phyloP scores from a whole-genome alignment of 2,888 invertebrate species.

The Orchesella flavescens region DNA sequence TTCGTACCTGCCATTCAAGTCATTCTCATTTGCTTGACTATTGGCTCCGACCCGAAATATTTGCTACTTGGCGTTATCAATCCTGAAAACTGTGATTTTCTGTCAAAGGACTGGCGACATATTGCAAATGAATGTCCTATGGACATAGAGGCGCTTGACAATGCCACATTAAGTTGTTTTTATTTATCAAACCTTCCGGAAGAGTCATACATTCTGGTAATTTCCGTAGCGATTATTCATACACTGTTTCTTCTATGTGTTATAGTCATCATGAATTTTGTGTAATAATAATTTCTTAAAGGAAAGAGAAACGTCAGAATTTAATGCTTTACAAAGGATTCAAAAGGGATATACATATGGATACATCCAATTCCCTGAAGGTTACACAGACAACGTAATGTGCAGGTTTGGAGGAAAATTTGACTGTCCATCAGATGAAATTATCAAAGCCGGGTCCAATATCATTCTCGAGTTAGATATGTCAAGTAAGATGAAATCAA shows the following conservation, averaged over 20 bases:
- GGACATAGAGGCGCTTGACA: background rate
- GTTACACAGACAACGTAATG: conserved; percentile 89
- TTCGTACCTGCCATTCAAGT: conserved; percentile 62
- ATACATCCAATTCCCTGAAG: conserved; percentile 88
- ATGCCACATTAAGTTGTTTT: conserved; percentile 49
- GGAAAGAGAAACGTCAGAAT: conserved; percentile 51
- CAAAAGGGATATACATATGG: conserved; percentile 88
- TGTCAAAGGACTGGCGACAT: conserved; percentile 11
- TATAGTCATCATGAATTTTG: background rate
- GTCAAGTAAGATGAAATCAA: conserved; percentile 80
- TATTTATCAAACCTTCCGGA: conserved; percentile 49
- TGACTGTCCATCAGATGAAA: conserved; percentile 82
- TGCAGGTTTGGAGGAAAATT: conserved; percentile 86
- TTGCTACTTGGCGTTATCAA: conserved; percentile 56
- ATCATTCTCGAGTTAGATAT: conserved; percentile 92
- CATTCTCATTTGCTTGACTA: conserved; percentile 56
- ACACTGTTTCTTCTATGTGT: background rate
- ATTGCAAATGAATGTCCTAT: conserved; percentile 28
- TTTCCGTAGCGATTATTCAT: background rate
- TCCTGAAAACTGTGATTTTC: conserved; percentile 49
- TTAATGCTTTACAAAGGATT: conserved; percentile 83
- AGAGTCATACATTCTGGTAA: conserved; percentile 54
- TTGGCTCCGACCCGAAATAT: conserved; percentile 61
- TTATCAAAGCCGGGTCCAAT: conserved; percentile 88
- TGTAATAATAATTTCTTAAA: conserved; percentile 13